These are phyloP conservation scores for Microplitis demolitor DNA, from an alignment of 1,140 invertebrate species.

Conservation along the genomic window DNA sequence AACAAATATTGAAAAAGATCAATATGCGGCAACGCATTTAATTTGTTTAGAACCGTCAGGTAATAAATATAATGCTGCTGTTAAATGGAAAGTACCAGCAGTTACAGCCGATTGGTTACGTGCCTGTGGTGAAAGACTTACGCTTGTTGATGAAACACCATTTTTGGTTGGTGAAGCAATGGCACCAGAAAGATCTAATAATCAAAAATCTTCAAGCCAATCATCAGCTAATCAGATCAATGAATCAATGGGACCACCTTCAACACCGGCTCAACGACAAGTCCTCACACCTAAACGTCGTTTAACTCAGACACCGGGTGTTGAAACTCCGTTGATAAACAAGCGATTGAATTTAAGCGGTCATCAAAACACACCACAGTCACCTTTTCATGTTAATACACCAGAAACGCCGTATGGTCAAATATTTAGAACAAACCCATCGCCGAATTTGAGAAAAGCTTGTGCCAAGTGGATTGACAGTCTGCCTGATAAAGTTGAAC, in stretches of 20 bases:
- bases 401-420: conserved; percentile 65
- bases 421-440: conserved; percentile 59
- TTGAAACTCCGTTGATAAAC: conserved; percentile 46
- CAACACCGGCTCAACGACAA: background rate
- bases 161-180: conserved; percentile 69
- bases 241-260: conserved; percentile 1
- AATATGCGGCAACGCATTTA: conserved; percentile 70
- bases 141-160: conserved; percentile 62
- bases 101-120: conserved; percentile 79
- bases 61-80: conserved; percentile 81
- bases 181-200: conserved; percentile 33
- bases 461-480: conserved; percentile 60
- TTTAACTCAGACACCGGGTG: conserved; percentile 32
- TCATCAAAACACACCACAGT: conserved; percentile 36
- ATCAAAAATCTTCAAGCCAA: background rate
- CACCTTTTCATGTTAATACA: conserved; percentile 59
- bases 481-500: conserved; percentile 55
- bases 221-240: background rate
- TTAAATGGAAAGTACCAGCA: conserved; percentile 82
- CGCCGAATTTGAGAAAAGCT: conserved; percentile 59
- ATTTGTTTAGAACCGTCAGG: conserved; percentile 74
- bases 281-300: conserved; percentile 40
- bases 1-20: conserved; percentile 58
- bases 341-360: conserved; percentile 44
- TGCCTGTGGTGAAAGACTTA: conserved; percentile 66